Base-by-base conservation (phyloP, 92 coral and sea anemone genomes). In the Zoanthus sociatus region DNA sequence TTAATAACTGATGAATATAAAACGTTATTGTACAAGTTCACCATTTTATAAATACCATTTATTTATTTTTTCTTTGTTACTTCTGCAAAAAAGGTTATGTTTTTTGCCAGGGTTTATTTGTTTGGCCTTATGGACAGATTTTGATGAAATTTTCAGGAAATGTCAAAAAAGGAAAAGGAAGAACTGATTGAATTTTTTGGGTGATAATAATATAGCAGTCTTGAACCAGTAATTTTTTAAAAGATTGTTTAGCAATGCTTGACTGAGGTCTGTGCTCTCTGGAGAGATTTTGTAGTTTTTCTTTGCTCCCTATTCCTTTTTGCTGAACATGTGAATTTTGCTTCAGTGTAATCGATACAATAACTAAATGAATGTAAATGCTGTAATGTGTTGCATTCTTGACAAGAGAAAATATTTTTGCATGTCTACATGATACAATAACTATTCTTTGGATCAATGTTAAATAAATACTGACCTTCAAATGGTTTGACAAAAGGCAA, bases 401-500 rank as follows among this genome's bases (percentile, higher is more conserved):
- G 42, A 33, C 60, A 9, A 53, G 60, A 53, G 60, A 53, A 53
- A 56, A 12, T 56, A 56, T 9, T 12, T 56, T 12, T 56, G 64
- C 64, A 56, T 56, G 14, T n/a, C 17, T 10, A n/a, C 14, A 9
- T 12, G 5, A 12, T 56, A 13, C 21, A 11, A 66, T 0, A 66
- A 66, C 9, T 16, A 66, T 66, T 3, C 32, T 10, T n/a, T 66
- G n/a, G 12, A 66, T 50, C 15, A 0, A 50, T 37, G 10, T 5
- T 42, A 47, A 16, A 6, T 76, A 8, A 37, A 30, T 64, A 60
- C 63, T 50, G 84, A 90, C 92, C 90, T 78, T 86, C 60, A 90
- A 63, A 78, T 90, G 92, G 69, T 86, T 77, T 87, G 91, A 78
- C 83, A 90, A 78, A 5, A 90, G 55, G 81, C 92, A 90, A 45